phyloP scores from a whole-genome alignment of 2,113 vertebrate species.

The Dolichotis patagonum region DNA sequence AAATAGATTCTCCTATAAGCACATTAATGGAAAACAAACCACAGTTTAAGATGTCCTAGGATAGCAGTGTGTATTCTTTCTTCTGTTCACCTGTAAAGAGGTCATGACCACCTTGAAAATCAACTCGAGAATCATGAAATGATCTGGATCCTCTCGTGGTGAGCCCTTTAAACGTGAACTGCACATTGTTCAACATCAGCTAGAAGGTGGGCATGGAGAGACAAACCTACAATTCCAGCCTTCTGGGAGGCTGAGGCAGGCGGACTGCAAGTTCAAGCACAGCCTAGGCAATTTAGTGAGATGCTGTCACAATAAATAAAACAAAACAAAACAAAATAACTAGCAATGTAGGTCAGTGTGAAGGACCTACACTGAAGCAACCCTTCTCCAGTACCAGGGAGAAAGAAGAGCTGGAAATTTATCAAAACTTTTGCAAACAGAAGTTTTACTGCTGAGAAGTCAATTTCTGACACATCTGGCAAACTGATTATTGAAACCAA shows the following conservation, averaged over 20 bases:
- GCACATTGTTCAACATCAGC: background rate
- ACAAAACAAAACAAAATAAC: background rate
- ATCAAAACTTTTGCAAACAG: background rate
- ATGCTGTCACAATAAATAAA: background rate
- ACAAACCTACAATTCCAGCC: background rate
- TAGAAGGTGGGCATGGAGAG: background rate
- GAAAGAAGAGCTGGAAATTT: background rate
- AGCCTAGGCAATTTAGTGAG: background rate
- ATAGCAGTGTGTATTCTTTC: background rate
- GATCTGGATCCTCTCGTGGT: background rate
- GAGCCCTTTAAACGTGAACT: background rate
- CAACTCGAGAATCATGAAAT: background rate
- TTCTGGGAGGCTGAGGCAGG: background rate
- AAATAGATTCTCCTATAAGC: too few relatives aligned
- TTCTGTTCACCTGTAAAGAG: background rate
- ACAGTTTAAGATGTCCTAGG: too few relatives aligned
- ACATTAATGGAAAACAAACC: too few relatives aligned
- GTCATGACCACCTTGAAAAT: background rate
- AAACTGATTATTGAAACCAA: background rate
- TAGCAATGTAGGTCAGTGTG: background rate
- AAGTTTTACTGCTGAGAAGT: background rate
- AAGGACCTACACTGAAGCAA: background rate
- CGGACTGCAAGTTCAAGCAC: background rate
- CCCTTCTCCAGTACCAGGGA: background rate
- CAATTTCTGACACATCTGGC: background rate